A percentile compares a stretch with the other conserved stretches of the same genome.
Evolutionary conservation across 35 echinoderm and acorn worm species (phyloP).

Genomic region (Hemicentrotus pulcherrimus): DNA sequence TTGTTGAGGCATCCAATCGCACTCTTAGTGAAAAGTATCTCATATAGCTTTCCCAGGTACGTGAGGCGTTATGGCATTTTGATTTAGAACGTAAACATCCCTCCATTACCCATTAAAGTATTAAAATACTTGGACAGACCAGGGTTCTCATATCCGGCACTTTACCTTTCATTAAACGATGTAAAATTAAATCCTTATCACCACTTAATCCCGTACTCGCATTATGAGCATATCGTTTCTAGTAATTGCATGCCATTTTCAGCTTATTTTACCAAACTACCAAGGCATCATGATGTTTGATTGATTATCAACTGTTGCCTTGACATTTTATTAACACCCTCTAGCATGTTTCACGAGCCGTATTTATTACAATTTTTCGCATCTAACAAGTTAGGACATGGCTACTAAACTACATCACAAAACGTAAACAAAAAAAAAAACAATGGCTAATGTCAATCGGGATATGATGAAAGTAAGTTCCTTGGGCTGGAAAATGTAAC

Average conservation of each 20-base stretch:
- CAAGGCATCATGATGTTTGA: background rate
- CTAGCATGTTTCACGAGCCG: background rate
- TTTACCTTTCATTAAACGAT: background rate
- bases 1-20: too few species aligned
- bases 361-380: background rate
- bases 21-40: too few species aligned
- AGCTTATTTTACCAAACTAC: too few species aligned
- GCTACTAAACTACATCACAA: background rate
- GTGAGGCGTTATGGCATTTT: too few species aligned
- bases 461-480: too few species aligned
- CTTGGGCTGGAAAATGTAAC: too few species aligned
- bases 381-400: background rate
- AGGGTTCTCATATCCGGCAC: background rate
- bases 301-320: background rate
- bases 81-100: too few species aligned
- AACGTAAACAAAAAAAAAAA: too few species aligned
- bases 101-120: background rate
- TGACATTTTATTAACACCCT: background rate
- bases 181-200: background rate
- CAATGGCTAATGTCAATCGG: too few species aligned
- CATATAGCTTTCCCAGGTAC: too few species aligned
- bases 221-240: background rate
- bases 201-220: background rate
- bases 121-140: background rate
- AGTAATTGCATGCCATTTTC: background rate